These are phyloP conservation scores for Apamea sordens DNA, from an alignment of 2,888 invertebrate species.

Conservation along the genomic window DNA sequence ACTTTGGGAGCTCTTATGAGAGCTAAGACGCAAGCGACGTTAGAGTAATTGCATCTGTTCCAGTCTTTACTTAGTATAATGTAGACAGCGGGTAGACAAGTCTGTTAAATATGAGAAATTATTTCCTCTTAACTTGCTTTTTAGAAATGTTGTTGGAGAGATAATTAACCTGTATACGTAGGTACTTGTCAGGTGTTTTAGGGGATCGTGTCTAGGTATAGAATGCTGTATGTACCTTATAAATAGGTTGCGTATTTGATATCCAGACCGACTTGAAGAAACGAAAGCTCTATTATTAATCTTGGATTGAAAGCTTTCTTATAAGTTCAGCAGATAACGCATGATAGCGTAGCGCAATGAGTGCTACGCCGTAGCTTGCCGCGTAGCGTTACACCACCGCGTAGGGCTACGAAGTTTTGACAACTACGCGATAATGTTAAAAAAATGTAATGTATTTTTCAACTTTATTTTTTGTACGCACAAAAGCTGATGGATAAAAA, in stretches of 20 bases:
- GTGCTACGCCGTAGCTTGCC: slow-evolving; percentile 32
- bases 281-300: background rate
- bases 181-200: background rate
- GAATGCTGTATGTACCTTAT: background rate
- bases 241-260: background rate
- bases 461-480: no score
- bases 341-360: background rate
- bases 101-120: background rate
- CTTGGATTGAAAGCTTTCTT: background rate
- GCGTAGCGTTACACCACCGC: slow-evolving; percentile 8
- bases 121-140: background rate
- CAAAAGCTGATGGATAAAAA: no score
- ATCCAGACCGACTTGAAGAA: background rate
- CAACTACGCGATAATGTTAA: no score
- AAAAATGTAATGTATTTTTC: background rate
- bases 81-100: background rate
- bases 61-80: slow-evolving; percentile 21
- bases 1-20: background rate
- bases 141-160: background rate
- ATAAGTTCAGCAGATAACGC: background rate
- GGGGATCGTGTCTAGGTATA: background rate
- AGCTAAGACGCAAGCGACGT: background rate
- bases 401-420: slow-evolving; percentile 15
- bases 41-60: slow-evolving; percentile 7
- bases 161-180: background rate